A percentile compares a stretch with the other conserved stretches of the same genome.
phyloP scores from a whole-genome alignment of 2,113 vertebrate species.

The Meriones unguiculatus region DNA sequence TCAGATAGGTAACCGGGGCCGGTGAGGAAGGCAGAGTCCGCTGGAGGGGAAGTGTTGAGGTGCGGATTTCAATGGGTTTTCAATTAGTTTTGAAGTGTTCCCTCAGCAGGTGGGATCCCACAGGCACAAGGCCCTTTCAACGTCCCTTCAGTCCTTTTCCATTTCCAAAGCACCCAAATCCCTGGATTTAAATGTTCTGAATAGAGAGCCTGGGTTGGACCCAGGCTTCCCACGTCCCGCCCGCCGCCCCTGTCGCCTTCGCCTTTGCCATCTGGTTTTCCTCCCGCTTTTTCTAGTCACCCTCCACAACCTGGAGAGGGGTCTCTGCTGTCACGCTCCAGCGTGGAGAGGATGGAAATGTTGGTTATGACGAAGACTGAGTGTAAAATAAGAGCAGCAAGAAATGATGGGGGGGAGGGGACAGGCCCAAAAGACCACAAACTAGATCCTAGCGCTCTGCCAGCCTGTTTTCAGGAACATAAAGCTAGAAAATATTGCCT shows the following conservation, averaged over 20 bases:
- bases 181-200: constrained; percentile 60
- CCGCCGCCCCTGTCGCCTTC: accelerated
- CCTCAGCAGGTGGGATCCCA: neutral
- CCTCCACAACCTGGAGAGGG: neutral
- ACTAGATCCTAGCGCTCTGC: neutral
- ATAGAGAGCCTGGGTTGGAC: neutral
- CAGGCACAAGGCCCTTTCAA: neutral
- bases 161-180: neutral
- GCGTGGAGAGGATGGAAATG: neutral
- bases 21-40: neutral
- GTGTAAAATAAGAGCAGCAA: neutral
- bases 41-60: neutral
- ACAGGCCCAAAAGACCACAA: neutral
- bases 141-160: constrained; percentile 8
- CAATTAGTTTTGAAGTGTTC: constrained; percentile 44
- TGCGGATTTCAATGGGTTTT: constrained; percentile 48
- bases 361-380: neutral
- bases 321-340: neutral
- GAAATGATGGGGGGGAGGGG: accelerated
- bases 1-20: neutral
- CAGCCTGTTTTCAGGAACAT: neutral
- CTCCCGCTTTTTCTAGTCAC: neutral
- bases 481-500: neutral
- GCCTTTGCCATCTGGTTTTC: neutral
- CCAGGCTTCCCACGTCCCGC: neutral